Percentiles rank a stretch among this genome's conserved stretches.
phyloP scores from a whole-genome alignment of 2,888 invertebrate genomes.

The Biston stratarius region DNA sequence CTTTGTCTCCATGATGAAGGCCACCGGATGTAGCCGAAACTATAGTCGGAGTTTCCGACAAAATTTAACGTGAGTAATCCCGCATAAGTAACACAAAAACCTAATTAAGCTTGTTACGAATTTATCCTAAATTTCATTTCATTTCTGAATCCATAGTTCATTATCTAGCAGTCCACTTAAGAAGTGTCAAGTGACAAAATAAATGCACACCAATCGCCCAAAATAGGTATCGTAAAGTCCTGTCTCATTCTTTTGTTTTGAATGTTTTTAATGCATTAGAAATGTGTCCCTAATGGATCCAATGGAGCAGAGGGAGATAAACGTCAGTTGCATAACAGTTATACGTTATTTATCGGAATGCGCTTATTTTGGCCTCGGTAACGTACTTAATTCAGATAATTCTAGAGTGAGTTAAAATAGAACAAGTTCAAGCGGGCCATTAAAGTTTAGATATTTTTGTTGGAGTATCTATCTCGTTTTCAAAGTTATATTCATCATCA shows the following conservation, averaged over 20 bases:
- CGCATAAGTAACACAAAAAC: too few species aligned
- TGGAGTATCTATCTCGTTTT: background rate
- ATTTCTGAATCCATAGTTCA: slow-evolving; percentile 4
- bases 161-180: slow-evolving; percentile 6
- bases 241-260: slow-evolving; percentile 32
- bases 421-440: slow-evolving; percentile 3
- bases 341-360: slow-evolving; percentile 32
- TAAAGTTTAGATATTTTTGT: background rate
- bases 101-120: too few species aligned
- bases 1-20: too few species aligned
- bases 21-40: too few species aligned
- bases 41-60: too few species aligned
- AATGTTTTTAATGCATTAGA: slow-evolving; percentile 37
- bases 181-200: slow-evolving; percentile 20
- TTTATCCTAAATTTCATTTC: too few species aligned
- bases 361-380: slow-evolving; percentile 16
- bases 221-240: slow-evolving; percentile 28
- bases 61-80: too few species aligned
- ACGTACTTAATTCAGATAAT: slow-evolving; percentile 20
- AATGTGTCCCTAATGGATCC: slow-evolving; percentile 32
- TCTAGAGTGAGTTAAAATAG: slow-evolving; percentile 7
- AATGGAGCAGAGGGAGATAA: slow-evolving; percentile 28
- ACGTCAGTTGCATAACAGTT: slow-evolving; percentile 31
- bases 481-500: too few species aligned
- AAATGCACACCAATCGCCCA: slow-evolving; percentile 15